Base-by-base conservation (phyloP, 2,888 invertebrate species). In the Lypha dubia region DNA sequence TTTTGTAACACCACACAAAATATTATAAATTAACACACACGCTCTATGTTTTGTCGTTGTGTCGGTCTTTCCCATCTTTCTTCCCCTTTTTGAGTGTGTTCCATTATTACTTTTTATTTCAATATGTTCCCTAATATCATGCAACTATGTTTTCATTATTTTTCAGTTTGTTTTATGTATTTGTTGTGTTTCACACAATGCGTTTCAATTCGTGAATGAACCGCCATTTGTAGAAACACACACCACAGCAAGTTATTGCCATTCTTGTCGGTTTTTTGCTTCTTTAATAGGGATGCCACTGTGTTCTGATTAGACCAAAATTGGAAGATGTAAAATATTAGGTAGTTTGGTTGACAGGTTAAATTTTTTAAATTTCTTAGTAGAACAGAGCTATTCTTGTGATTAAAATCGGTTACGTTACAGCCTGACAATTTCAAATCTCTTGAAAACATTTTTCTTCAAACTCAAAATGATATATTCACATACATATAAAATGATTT, bases 41-140 rank as follows among this genome's bases (percentile, higher is more conserved):
- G 70, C 81, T 82, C 74, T 79, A 62, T 84, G 53, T 84, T 84
- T 81, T 70, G 77, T 80, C 77, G 80, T 80, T 84, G 76, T 80
- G 80, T 84, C 84, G 84, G 84, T 79, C 84, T 81, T 84, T 84
- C 74, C 62, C 67, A 56, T 80, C 41, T 74, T 62, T 79, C 68
- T 73, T 77, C 13, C 46, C 44, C 49, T 60, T 51, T 56, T 28
- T 67, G 17, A 46, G 49, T 60, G 49, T 65, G 63, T 75, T 74
- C 35, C 46, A 15, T 46, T 22, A 11, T 1, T 13, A 68, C 67
- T n/a, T n/a, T n/a, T n/a, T n/a, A n/a, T n/a, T n/a, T 56, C 62
- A 68, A 41, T 8, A 7, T 46, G 58, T 80, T 80, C 73, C 70
- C 3, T 9, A 32, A 11, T 32, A n/a, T 49, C n/a, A 63, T 44